Conservation (phyloP, 2,113 vertebrate species). For the Ptilonorhynchus violaceus region DNA sequence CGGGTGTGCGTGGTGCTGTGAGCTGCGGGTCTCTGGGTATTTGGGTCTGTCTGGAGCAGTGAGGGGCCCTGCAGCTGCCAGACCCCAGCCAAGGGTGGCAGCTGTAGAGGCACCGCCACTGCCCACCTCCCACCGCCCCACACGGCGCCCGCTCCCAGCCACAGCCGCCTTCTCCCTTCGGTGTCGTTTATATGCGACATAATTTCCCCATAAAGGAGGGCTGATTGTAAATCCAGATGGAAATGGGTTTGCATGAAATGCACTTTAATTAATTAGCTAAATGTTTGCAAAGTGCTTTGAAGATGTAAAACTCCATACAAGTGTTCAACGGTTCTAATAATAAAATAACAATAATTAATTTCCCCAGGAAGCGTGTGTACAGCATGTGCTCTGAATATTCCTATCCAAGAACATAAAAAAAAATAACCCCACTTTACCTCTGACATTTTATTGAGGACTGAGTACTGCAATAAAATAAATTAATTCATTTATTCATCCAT, state of each 20-base stretch:
- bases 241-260: constrained; percentile 45
- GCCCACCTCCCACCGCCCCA: neutral
- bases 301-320: constrained; percentile 33
- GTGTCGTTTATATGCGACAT: neutral
- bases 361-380: neutral
- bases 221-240: constrained; percentile 59
- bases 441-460: constrained; percentile 12
- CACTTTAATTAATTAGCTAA: constrained; percentile 68
- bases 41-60: neutral
- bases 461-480: constrained; percentile 18
- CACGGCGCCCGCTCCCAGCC: neutral
- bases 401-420: neutral
- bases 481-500: constrained; percentile 4
- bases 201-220: constrained; percentile 26
- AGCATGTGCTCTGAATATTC: neutral
- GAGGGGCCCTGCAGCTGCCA: neutral
- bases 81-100: neutral
- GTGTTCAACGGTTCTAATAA: constrained; percentile 32
- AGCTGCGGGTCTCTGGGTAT: neutral
- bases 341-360: constrained; percentile 63
- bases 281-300: constrained; percentile 48
- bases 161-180: neutral
- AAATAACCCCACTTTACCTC: neutral
- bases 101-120: neutral
- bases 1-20: neutral